A percentile compares a stretch with the other conserved stretches of the same genome.
Evolutionary conservation across 2,888 invertebrate genomes (phyloP).

Genomic region (Pristionchus fissidentatus): DNA sequence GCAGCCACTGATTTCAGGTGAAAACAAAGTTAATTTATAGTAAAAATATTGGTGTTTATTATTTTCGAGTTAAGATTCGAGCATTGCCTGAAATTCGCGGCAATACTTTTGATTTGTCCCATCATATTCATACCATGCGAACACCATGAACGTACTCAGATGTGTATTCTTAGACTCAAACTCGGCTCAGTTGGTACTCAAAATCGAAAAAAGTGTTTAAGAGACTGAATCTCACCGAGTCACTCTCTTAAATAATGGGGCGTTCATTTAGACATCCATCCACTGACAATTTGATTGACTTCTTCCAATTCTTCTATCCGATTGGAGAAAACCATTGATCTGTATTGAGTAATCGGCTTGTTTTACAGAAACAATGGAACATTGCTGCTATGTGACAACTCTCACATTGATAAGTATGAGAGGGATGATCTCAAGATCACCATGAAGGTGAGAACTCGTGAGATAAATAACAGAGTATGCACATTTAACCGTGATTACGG

Average conservation of each 20-base stretch:
- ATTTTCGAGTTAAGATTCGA: too few species aligned
- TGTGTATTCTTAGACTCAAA: too few species aligned
- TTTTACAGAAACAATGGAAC: conserved; percentile 67
- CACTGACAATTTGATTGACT: too few species aligned
- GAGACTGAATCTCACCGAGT: too few species aligned
- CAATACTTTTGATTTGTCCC: neutral
- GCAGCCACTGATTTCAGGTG: conserved; percentile 64
- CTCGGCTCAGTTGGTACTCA: too few species aligned
- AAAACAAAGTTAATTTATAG: neutral
- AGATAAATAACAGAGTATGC: neutral
- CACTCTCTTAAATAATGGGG: too few species aligned
- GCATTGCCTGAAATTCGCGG: too few species aligned
- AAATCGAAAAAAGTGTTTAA: too few species aligned
- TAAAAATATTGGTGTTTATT: neutral
- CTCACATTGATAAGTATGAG: conserved; percentile 69
- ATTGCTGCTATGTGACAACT: conserved; percentile 69
- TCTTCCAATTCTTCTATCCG: too few species aligned
- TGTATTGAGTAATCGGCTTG: neutral
- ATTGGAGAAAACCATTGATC: too few species aligned
- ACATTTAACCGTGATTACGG: neutral
- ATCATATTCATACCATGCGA: neutral
- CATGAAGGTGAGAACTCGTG: conserved; percentile 65
- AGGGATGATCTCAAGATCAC: conserved; percentile 75
- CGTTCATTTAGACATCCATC: too few species aligned
- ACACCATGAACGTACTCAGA: too few species aligned